Base-by-base conservation (phyloP, 1,140 invertebrate species). In the Muscidifurax raptorellus region DNA sequence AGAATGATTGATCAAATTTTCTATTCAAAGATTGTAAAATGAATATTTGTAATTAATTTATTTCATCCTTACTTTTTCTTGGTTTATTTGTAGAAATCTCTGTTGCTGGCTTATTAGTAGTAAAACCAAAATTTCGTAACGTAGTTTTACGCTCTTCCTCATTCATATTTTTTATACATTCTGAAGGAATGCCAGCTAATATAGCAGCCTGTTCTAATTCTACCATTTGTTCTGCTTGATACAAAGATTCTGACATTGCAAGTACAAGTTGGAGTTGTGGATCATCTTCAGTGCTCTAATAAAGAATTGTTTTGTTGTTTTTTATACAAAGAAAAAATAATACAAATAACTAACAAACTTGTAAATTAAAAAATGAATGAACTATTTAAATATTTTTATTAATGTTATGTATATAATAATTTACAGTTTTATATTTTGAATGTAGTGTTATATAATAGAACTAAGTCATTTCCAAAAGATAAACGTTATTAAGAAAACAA, bases 191-290 rank as follows among this genome's bases (percentile, higher is more conserved):
- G 78, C 88, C 82, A 71, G 87, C 86, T 78, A 90, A 82, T 44
- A 87, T 80, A 40, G 91, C 89, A 77, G 85, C 86, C 86, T 93
- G 90, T 80, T 92, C 85, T 72, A 91, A 86, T 82, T 91, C 80
- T 59, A 91, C 88, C 15, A 89, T 85, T 86, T 93, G 86, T 69
- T 94, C 87, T 44, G 90, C 90, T 87, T 94, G 92, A 36, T 93
- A 91, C 18, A 94, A 87, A 10, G 94, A 94, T 85, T 91, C 90
- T 25, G 94, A 94, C 82, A 94, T 87, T 25, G 93, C 94, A 72
- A 94, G 83, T 25, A 91, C 94, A 78, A 94, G 88, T 72, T 94
- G 89, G 10, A 94, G 83, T 84, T 94, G 90, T 18, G 89, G 82
- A 89, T 94, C 93, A 67, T 88, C 86, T 0, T 78, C 67, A 32